These are phyloP conservation scores for Dicranocentrus wangi DNA, from an alignment of 2,888 invertebrate species.

Conservation along the genomic window DNA sequence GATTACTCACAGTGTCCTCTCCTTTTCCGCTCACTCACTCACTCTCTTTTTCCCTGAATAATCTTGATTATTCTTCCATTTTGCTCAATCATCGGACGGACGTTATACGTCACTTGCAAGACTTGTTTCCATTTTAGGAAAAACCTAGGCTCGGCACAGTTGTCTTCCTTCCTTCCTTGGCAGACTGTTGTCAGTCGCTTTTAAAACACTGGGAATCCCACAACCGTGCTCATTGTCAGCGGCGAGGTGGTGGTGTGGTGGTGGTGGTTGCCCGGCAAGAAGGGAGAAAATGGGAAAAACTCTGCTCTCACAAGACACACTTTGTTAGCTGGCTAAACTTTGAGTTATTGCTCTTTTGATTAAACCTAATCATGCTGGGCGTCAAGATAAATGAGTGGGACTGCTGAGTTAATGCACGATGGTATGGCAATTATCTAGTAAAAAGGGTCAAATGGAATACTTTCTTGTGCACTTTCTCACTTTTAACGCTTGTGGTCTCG, in stretches of 20 bases:
- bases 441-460: slow-evolving; percentile 49
- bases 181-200: slow-evolving; percentile 19
- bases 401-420: slow-evolving; percentile 45
- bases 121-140: slow-evolving; percentile 55
- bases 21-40: too few species aligned
- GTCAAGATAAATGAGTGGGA: slow-evolving; percentile 44
- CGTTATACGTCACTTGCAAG: slow-evolving; percentile 13
- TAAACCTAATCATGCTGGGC: slow-evolving; percentile 61
- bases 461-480: background rate
- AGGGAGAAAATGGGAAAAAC: background rate
- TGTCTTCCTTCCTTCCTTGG: slow-evolving; percentile 34
- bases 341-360: slow-evolving; percentile 61
- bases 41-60: slow-evolving; percentile 30
- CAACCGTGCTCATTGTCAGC: too few species aligned
- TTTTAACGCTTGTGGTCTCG: background rate
- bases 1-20: slow-evolving; percentile 23
- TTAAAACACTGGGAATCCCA: too few species aligned
- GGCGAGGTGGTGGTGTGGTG: too few species aligned
- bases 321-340: slow-evolving; percentile 20
- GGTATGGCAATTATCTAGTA: slow-evolving; percentile 48
- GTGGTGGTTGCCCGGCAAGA: background rate
- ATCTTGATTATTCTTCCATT: slow-evolving; percentile 55
- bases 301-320: background rate
- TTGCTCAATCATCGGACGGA: slow-evolving; percentile 47
- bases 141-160: slow-evolving; percentile 21